Evolutionary conservation across 2,113 vertebrate genomes (phyloP), one percentile per base, ranked within the genome.

Genomic region (Elanus axillaris): DNA sequence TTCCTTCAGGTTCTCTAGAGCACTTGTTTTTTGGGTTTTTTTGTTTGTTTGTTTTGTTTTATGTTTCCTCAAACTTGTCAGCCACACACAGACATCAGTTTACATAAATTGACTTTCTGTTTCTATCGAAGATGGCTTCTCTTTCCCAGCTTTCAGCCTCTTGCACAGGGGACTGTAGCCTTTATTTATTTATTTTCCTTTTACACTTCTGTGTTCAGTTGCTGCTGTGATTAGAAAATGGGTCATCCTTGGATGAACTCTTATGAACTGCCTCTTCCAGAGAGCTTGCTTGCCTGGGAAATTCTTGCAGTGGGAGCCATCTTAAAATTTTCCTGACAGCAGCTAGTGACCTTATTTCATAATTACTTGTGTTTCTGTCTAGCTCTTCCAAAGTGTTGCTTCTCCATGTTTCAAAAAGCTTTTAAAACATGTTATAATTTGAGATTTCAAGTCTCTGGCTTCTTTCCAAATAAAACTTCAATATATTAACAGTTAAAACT

Each of bases 241-340:
- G 94, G 94, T 95, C 95, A 97, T 94, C 96, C 94, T 94, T 94
- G 95, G 67, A 79, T 96, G 95, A 97, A 95, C 95, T 95, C 48
- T 67, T 62, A 27, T 8, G 89, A 97, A 63, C 94, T 95, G 81
- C 77, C 45, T 95, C 66, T 97, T 95, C 86, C 66, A 94, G 58
- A 45, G 56, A 75, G 73, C 47, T 75, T 66, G 22, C 59, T 82
- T 94, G 84, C 76, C 71, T 89, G 80, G 76, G 90, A 97, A 88
- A 83, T 93, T 90, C 69, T 91, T 95, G 74, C 69, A 55, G 43
- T 95, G 84, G 89, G 84, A 91, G 5, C 87, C 91, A 93, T 96
- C 87, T 90, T 91, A 78, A 92, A 94, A 87, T 85, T 89, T 93
- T 95, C 58, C 88, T 94, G 92, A 93, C 86, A 97, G 86, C 88